Evolutionary conservation across 2,113 vertebrate species (phyloP).

Genomic region (Callithrix jacchus): DNA sequence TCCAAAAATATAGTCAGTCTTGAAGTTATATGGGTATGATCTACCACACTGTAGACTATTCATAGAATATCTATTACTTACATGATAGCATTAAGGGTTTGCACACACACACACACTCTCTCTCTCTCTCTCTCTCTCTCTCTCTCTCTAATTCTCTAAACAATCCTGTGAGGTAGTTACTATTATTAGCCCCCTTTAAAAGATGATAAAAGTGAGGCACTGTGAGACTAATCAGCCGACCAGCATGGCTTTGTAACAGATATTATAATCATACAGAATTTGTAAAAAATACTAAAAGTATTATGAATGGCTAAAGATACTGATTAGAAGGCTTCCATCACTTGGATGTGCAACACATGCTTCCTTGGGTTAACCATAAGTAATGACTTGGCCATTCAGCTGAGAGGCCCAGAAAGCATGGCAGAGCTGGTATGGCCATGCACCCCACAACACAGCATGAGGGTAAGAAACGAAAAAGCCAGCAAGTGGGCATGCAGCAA

Average conservation of each 20-base stretch:
- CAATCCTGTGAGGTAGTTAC: background rate
- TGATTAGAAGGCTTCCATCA: background rate
- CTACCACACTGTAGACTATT: background rate
- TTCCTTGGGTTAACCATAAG: background rate
- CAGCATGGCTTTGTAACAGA: background rate
- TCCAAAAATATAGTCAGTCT: background rate
- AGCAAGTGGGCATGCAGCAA: background rate
- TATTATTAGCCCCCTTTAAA: background rate
- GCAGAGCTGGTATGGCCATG: background rate
- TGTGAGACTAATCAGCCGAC: background rate
- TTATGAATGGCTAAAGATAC: background rate
- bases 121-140: no score
- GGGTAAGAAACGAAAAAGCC: background rate
- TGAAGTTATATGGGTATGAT: background rate
- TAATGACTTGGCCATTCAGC: background rate
- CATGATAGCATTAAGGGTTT: background rate
- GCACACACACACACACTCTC: background rate
- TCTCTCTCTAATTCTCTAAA: background rate
- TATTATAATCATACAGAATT: background rate
- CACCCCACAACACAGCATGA: background rate
- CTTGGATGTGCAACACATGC: background rate
- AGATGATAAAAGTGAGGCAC: slow-evolving; percentile 23
- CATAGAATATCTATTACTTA: background rate
- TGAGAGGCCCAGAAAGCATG: background rate
- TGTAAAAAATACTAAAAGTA: background rate